Conservation (phyloP, 2,113 vertebrate genomes). For the Rissa tridactyla region DNA sequence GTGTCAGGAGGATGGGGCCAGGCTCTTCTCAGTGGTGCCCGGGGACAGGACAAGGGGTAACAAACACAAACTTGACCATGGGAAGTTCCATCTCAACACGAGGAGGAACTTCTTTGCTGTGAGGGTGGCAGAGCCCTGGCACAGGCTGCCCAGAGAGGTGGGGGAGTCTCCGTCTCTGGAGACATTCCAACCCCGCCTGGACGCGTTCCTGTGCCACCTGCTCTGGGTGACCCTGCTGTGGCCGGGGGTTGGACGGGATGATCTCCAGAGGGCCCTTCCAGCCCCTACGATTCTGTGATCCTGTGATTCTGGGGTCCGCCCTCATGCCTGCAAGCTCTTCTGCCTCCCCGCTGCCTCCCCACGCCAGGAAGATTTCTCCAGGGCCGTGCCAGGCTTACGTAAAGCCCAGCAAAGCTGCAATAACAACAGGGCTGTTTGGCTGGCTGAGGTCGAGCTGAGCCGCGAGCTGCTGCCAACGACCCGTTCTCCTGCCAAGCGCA, state of each 20-base stretch:
- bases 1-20: too few relatives aligned
- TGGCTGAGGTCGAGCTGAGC: not conserved
- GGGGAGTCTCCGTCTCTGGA: too few relatives aligned
- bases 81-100: too few relatives aligned
- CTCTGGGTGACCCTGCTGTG: too few relatives aligned
- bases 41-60: too few relatives aligned
- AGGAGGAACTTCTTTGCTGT: too few relatives aligned
- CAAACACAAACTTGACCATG: too few relatives aligned
- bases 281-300: not conserved
- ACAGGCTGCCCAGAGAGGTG: too few relatives aligned
- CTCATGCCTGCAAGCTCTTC: not conserved
- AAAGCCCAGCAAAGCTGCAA: not conserved
- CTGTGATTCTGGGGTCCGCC: not conserved
- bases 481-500: not conserved
- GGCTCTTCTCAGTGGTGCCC: too few relatives aligned
- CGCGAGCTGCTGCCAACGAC: not conserved
- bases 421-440: not conserved
- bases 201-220: too few relatives aligned
- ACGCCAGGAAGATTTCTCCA: not conserved
- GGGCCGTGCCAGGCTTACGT: not conserved
- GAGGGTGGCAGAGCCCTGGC: too few relatives aligned
- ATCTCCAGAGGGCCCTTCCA: not conserved
- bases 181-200: too few relatives aligned
- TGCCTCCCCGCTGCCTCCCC: not conserved
- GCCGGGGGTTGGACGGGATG: not conserved